Evolutionary conservation across 2,113 vertebrate genomes (phyloP).

Genomic region (human): GRCh38 chr4:80413001-80413500

Average conservation of each 20-base stretch:
- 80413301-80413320: background rate
- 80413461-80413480: background rate
- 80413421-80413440: background rate
- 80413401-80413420: background rate
- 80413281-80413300: background rate
- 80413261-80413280: background rate
- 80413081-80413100: background rate
- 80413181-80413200: background rate
- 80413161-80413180: background rate
- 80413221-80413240: background rate
- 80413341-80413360: background rate
- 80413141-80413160: background rate
- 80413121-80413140: background rate
- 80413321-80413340: background rate
- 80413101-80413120: background rate
- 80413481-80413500: background rate
- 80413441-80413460: background rate
- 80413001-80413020: background rate
- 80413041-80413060: background rate
- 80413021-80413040: background rate
- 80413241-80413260: background rate
- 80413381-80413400: background rate
- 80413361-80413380: background rate
- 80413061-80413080: background rate
- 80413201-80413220: background rate